Conservation (phyloP, 1,140 invertebrate genomes). For the Bombus ignitus region DNA sequence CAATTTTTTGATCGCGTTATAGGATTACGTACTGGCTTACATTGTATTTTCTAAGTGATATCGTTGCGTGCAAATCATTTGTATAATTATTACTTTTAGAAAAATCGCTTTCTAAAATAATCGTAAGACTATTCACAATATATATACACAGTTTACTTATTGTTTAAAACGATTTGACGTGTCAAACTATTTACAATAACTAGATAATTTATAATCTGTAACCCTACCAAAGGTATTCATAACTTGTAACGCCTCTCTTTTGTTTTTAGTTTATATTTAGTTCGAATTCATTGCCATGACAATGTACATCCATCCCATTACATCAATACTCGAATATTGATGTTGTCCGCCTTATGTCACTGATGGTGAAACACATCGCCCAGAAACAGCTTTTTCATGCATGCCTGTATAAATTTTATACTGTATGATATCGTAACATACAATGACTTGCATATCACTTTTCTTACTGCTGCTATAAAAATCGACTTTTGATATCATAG, state of each 20-base stretch:
- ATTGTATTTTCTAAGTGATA: no score
- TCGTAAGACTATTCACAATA: no score
- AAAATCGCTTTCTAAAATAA: no score
- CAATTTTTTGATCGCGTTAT: no score
- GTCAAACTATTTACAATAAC: neutral
- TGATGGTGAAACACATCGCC: constrained; percentile 9
- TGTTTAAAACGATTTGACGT: neutral
- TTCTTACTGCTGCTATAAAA: neutral
- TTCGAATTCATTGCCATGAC: neutral
- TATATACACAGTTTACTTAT: no score
- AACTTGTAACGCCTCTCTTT: constrained; percentile 20
- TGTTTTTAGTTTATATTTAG: constrained; percentile 3
- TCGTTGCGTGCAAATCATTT: no score
- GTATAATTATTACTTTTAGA: no score
- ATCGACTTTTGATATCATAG: neutral
- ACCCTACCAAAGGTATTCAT: neutral
- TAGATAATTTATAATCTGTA: constrained; percentile 4
- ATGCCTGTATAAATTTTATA: neutral
- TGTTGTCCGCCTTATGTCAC: constrained; percentile 10
- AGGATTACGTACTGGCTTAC: no score
- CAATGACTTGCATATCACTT: neutral
- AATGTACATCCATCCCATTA: neutral
- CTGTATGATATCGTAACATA: neutral
- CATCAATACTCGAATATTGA: constrained; percentile 6
- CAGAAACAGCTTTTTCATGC: neutral